These are phyloP conservation scores for Ammodytes dubius DNA, from an alignment of 2,113 vertebrate species.

Conservation along the genomic window DNA sequence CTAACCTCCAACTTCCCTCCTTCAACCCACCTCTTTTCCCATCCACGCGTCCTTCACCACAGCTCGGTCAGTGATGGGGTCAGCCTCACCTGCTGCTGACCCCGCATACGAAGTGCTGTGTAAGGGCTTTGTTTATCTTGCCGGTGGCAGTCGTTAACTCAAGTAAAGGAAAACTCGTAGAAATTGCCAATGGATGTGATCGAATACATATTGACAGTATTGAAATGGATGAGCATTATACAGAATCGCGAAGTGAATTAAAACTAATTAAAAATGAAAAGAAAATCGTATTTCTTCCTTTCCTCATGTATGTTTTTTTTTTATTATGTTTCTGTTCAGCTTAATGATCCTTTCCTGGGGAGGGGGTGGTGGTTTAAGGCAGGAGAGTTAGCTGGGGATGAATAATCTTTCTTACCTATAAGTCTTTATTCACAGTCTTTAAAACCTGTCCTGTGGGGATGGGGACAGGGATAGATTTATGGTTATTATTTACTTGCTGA, in stretches of 20 bases:
- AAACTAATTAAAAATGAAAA: slow-evolving; percentile 9
- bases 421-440: slow-evolving; percentile 76
- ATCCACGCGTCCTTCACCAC: slow-evolving; percentile 30
- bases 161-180: not conserved
- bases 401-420: slow-evolving; percentile 73
- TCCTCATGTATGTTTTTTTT: not conserved
- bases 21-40: slow-evolving; percentile 53
- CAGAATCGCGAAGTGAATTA: not conserved
- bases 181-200: slow-evolving; percentile 11
- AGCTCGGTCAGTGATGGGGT: slow-evolving; percentile 14
- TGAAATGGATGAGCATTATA: slow-evolving; percentile 6
- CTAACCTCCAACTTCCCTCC: slow-evolving; percentile 46
- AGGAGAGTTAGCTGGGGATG: slow-evolving; percentile 62
- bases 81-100: slow-evolving; percentile 35
- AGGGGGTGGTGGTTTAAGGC: slow-evolving; percentile 42
- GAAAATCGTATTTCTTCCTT: slow-evolving; percentile 2
- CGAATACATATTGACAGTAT: not conserved
- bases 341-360: slow-evolving; percentile 55
- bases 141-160: slow-evolving; percentile 42
- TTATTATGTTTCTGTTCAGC: not conserved
- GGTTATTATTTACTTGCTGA: slow-evolving; percentile 73
- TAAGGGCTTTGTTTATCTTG: slow-evolving; percentile 46
- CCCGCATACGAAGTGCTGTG: slow-evolving; percentile 21
- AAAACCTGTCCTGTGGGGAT: slow-evolving; percentile 71
- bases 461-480: slow-evolving; percentile 69